phyloP scores from a whole-genome alignment of 2,113 vertebrate species.

The Bucco capensis region DNA sequence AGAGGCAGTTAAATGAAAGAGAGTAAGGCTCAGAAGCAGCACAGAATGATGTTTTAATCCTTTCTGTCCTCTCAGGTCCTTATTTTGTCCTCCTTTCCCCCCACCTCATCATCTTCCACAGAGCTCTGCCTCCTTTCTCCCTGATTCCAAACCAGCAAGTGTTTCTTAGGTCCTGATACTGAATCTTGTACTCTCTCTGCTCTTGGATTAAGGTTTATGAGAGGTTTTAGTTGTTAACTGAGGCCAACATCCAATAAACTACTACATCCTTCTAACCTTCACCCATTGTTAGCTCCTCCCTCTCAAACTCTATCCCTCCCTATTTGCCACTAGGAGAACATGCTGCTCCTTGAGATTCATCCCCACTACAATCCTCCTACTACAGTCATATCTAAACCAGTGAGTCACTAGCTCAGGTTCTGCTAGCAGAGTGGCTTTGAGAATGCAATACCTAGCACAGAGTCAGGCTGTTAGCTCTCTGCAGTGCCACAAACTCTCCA shows the following conservation, averaged over 20 bases:
- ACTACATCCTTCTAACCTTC: background rate
- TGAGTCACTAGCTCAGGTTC: background rate
- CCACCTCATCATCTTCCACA: background rate
- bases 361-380: rapidly evolving
- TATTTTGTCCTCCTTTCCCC: background rate
- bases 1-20: background rate
- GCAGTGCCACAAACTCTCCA: background rate
- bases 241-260: background rate
- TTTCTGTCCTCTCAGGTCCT: background rate
- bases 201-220: background rate
- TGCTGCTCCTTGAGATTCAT: background rate
- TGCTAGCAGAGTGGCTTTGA: background rate
- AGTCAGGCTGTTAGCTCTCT: background rate
- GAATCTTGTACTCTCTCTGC: background rate
- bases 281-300: background rate
- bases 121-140: background rate
- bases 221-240: background rate
- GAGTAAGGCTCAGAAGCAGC: background rate
- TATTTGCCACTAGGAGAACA: background rate
- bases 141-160: background rate
- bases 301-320: background rate
- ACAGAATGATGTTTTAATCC: background rate
- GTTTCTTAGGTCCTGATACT: background rate
- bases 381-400: background rate
- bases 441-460: background rate